A percentile compares a stretch with the other conserved stretches of the same genome.
Conservation (phyloP, 2,888 invertebrate species). For the Enchytraeus crypticus region DNA sequence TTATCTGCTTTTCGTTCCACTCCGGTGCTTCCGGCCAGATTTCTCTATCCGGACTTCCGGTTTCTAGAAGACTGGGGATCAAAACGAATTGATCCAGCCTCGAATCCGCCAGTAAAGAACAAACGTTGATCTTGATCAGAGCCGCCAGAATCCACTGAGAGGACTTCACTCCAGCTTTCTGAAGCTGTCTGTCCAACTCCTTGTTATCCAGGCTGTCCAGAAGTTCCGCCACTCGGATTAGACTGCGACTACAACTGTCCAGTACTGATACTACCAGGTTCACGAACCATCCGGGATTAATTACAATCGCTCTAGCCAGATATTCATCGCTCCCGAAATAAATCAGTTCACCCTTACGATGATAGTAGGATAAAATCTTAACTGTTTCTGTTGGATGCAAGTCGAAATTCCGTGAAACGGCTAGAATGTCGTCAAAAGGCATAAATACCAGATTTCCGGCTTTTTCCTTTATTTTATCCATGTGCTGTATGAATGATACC, state of each 20-base stretch:
- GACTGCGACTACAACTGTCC: conserved; percentile 13
- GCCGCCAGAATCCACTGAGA: conserved; percentile 23
- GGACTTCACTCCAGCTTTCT: conserved; percentile 15
- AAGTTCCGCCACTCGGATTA: conserved; percentile 9
- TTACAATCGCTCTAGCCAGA: conserved; percentile 22
- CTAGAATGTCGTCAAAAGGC: conserved; percentile 25
- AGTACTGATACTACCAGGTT: conserved; percentile 16
- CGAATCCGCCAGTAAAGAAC: conserved; percentile 17
- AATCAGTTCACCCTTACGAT: conserved; percentile 26
- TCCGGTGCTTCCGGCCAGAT: conserved; percentile 29
- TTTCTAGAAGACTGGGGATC: conserved; percentile 25
- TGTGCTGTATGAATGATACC: conserved; percentile 26
- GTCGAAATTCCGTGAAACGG: conserved; percentile 28
- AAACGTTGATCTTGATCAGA: conserved; percentile 20
- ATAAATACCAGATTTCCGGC: conserved; percentile 24
- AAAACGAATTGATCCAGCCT: conserved; percentile 6
- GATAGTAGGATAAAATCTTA: conserved; percentile 24
- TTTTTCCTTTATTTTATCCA: conserved; percentile 20
- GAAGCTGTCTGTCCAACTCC: conserved; percentile 22
- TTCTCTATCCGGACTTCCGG: conserved; percentile 24
- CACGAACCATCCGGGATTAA: conserved; percentile 28
- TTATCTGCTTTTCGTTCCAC: conserved; percentile 29
- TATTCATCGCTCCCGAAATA: conserved; percentile 19
- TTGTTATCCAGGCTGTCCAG: conserved; percentile 17
- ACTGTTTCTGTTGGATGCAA: conserved; percentile 16